These are phyloP conservation scores for Julus scandinavius DNA, from an alignment of 2,888 invertebrate genomes.

Conservation along the genomic window DNA sequence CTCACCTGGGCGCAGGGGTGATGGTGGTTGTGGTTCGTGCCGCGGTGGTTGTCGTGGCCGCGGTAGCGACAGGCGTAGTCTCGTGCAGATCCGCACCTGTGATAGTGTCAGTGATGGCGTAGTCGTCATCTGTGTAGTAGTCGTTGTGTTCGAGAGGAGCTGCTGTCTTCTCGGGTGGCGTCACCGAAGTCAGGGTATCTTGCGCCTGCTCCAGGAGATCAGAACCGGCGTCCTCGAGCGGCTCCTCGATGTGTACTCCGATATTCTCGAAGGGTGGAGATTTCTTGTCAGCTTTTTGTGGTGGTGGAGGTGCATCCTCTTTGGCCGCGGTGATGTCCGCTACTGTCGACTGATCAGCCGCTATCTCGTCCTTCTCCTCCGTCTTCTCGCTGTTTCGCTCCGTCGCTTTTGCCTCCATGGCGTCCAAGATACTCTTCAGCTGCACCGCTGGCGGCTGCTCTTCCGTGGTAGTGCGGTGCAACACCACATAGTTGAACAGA, in stretches of 20 bases:
- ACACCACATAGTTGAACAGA: slow-evolving; percentile 53
- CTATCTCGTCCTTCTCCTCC: background rate
- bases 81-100: background rate
- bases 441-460: slow-evolving; percentile 7
- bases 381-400: background rate
- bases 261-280: slow-evolving; percentile 54
- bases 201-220: slow-evolving; percentile 14
- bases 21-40: slow-evolving; percentile 36
- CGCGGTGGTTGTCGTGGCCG: slow-evolving; percentile 39
- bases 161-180: background rate
- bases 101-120: background rate
- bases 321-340: background rate
- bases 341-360: slow-evolving; percentile 48
- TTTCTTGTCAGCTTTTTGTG: background rate
- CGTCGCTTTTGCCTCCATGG: slow-evolving; percentile 44
- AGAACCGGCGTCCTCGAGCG: background rate
- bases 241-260: slow-evolving; percentile 47
- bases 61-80: background rate
- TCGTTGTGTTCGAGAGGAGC: background rate
- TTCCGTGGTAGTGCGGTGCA: slow-evolving; percentile 36
- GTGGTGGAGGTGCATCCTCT: background rate
- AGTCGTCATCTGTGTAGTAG: background rate
- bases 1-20: background rate
- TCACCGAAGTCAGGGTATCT: background rate
- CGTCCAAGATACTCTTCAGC: slow-evolving; percentile 53